Percentiles rank a stretch among this genome's conserved stretches.
Evolutionary conservation across 2,113 vertebrate species (phyloP).

Genomic region (Sphaerodactylus townsendi): DNA sequence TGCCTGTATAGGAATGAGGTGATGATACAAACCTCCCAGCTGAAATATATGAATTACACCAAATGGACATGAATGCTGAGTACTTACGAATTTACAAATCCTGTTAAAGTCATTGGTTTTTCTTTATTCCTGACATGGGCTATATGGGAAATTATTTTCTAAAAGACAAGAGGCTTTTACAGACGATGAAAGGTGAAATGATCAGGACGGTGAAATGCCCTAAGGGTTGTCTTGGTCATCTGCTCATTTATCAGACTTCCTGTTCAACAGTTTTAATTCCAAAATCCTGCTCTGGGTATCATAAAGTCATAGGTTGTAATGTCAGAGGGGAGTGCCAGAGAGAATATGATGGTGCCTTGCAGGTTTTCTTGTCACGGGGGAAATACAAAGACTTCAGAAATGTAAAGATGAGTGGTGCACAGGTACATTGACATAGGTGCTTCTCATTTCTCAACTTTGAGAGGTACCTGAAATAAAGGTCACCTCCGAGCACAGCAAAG

Average conservation of each 20-base stretch:
- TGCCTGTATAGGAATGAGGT: accelerated
- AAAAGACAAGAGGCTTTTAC: not conserved
- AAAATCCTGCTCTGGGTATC: not conserved
- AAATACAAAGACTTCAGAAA: not conserved
- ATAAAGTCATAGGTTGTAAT: not conserved
- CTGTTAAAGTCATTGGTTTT: not conserved
- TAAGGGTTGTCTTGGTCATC: not conserved
- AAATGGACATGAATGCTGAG: not conserved
- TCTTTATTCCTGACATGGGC: not conserved
- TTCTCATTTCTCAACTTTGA: not conserved
- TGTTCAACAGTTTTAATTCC: constrained; percentile 19
- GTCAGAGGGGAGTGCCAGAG: not conserved
- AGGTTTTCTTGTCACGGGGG: not conserved
- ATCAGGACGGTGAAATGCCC: not conserved
- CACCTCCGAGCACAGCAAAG: not conserved
- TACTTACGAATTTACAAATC: not conserved
- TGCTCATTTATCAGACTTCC: constrained; percentile 26
- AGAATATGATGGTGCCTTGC: not conserved
- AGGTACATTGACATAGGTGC: not conserved
- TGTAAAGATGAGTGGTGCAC: not conserved
- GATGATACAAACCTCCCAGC: accelerated
- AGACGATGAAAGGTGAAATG: not conserved
- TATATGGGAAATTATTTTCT: not conserved
- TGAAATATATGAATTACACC: not conserved
- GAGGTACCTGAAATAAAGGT: constrained; percentile 5